phyloP scores from a whole-genome alignment of 2,113 vertebrate species.

The Anarhynchus alexandrinus region DNA sequence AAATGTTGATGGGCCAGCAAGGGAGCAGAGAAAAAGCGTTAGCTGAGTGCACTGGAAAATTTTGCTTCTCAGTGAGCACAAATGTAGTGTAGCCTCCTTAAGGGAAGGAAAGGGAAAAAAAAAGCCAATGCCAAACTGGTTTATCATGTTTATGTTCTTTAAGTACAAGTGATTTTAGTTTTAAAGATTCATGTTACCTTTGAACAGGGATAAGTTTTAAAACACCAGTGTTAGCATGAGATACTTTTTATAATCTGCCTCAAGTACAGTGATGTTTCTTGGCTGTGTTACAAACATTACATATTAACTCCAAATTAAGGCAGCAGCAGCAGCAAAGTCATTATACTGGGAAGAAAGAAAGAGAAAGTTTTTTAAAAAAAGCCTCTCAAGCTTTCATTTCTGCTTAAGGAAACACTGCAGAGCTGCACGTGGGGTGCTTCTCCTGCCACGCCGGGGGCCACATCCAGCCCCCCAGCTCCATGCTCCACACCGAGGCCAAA shows the following conservation, averaged over 20 bases:
- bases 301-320: constrained; percentile 67
- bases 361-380: neutral
- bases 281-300: constrained; percentile 52
- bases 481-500: neutral
- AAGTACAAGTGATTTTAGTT: constrained; percentile 44
- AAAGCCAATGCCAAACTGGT: constrained; percentile 3
- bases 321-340: constrained; percentile 44
- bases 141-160: constrained; percentile 59
- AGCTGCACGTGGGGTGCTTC: neutral
- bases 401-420: constrained; percentile 11
- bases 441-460: fast-evolving
- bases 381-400: constrained; percentile 3
- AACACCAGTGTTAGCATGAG: constrained; percentile 39
- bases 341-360: constrained; percentile 9
- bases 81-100: constrained; percentile 24
- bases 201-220: constrained; percentile 53
- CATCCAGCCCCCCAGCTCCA: neutral
- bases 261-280: constrained; percentile 19
- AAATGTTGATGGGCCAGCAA: neutral
- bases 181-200: constrained; percentile 58
- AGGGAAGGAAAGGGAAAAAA: neutral
- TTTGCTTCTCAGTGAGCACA: neutral
- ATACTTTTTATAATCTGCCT: constrained; percentile 43
- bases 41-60: constrained; percentile 9
- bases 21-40: neutral